Evolutionary conservation across 2,888 invertebrate genomes (phyloP).

Genomic region (Busseola fusca): DNA sequence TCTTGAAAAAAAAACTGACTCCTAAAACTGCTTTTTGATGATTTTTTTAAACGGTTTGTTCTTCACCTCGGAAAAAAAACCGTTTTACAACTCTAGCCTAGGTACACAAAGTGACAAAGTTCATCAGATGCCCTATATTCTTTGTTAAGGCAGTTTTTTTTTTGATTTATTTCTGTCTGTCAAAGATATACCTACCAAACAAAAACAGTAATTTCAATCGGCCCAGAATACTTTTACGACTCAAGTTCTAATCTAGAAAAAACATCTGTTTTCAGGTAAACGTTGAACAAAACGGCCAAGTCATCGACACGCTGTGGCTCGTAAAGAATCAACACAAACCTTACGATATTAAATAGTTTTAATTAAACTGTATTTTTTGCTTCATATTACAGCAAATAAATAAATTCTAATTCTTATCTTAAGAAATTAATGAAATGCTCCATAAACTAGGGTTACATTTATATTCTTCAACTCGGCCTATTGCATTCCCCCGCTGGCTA

Average conservation of each 20-base stretch:
- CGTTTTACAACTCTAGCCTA: no score
- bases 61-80: no score
- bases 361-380: not conserved
- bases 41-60: no score
- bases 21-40: no score
- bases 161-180: not conserved
- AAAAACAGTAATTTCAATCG: not conserved
- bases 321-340: conserved; percentile 85
- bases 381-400: no score
- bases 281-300: conserved; percentile 91
- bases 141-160: not conserved
- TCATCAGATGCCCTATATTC: no score
- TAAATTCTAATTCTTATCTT: no score
- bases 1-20: no score
- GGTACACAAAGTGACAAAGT: no score
- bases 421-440: not conserved
- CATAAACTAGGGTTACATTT: not conserved
- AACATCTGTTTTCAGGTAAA: conserved; percentile 86
- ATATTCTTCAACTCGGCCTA: not conserved
- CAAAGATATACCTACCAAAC: no score
- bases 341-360: conserved; percentile 52
- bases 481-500: not conserved
- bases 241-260: not conserved
- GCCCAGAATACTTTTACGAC: not conserved
- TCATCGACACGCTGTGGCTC: conserved; percentile 90